phyloP scores from a whole-genome alignment of 2,797 vertebrate species.

The Pseudomugil tenellus region DNA sequence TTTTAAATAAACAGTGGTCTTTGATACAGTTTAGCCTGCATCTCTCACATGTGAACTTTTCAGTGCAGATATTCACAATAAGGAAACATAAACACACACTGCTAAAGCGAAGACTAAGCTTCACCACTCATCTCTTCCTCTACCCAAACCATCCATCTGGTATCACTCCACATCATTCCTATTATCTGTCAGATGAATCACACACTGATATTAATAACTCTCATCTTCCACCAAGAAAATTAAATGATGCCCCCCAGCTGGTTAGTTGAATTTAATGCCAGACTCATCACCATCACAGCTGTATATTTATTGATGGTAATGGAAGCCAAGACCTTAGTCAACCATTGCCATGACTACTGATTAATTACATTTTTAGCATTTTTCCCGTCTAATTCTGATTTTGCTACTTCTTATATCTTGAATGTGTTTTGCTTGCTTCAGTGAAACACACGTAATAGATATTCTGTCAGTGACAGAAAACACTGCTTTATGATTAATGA shows the following conservation, averaged over 20 bases:
- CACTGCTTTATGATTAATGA: conserved; percentile 28
- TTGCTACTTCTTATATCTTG: not conserved
- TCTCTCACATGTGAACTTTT: conserved; percentile 1
- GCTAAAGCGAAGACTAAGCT: conserved; percentile 22
- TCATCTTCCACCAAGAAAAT: conserved; percentile 57
- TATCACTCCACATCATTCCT: conserved; percentile 41
- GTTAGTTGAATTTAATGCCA: conserved; percentile 58
- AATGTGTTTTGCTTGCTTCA: not conserved
- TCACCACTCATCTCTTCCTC: conserved; percentile 16
- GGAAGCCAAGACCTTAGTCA: conserved; percentile 35
- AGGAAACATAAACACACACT: conserved; percentile 6
- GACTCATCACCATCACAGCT: conserved; percentile 61
- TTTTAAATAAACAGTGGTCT: not conserved
- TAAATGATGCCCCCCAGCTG: conserved; percentile 63
- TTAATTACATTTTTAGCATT: conserved; percentile 12
- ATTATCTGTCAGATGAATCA: conserved; percentile 54
- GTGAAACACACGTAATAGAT: not conserved
- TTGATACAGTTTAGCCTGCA: not conserved
- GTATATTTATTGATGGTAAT: conserved; percentile 59
- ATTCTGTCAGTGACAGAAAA: not conserved
- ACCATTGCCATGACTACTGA: conserved; percentile 49
- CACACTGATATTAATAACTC: conserved; percentile 60
- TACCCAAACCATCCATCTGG: conserved; percentile 46
- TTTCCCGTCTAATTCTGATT: not conserved
- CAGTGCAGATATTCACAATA: conserved; percentile 6